Base-by-base conservation (phyloP, 2,797 vertebrate genomes). In the Tinamus major region DNA sequence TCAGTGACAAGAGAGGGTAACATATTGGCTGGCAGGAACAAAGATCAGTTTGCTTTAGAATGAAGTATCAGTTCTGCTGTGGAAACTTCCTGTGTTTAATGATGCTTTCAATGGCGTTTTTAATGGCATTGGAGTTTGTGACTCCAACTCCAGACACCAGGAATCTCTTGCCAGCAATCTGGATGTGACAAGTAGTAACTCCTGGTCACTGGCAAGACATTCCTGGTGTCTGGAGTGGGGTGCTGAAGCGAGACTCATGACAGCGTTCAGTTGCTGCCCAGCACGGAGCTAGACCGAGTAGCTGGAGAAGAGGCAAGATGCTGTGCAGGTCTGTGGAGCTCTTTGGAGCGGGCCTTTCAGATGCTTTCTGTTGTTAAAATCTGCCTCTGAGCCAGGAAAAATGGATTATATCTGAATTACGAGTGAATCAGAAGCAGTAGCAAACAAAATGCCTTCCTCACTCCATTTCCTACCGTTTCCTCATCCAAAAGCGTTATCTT, bases 81-180 rank as follows among this genome's bases (percentile, higher is more conserved):
- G 33, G 77, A 90, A 85, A 58, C 14, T 56, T 53, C 27, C 42
- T 75, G 23, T 23, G 48, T 77, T 64, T 49, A 76, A 77, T 58
- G 35, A 42, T 74, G 23, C 23, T 46, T 77, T 64, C 46, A 76
- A 77, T 78, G 77, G 68, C 6, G 77, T 42, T 82, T 78, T 55
- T 55, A 55, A 59, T 81, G 67, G 48, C 48, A 49, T 49, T 49
- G 48, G 48, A 49, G 48, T 76, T 79, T 69, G 31, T 23, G 70
- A 35, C 27, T 44, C 63, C 69, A 76, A 3, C 53, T 55, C 55
- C 6, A 42, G 70, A 89, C 27, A 85, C 7, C 33, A 63, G 82
- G 8, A 72, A 72, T 55, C 56, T 90, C 74, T 33, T 91, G 91
- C 82, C 90, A 95, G 82, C 71, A 93, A 56, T 82, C 39, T 79